Percentiles rank a stretch among this genome's conserved stretches.
Conservation (phyloP, 2,888 invertebrate species). For the Lasius fuliginosus region DNA sequence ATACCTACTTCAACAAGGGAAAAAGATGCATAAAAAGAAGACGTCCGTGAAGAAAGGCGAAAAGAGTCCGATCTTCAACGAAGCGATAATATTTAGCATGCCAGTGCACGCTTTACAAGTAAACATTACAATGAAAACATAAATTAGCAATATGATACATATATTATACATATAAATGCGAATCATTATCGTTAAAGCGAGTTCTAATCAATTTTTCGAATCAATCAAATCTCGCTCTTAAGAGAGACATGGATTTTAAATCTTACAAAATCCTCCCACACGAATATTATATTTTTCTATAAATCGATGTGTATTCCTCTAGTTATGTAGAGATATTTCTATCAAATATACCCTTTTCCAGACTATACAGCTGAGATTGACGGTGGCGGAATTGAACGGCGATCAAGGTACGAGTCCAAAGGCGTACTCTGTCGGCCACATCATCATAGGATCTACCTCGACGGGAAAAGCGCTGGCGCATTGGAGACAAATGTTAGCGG, state of each 20-base stretch:
- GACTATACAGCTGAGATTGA: slow-evolving; percentile 92
- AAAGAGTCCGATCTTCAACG: slow-evolving; percentile 93
- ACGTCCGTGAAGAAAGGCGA: slow-evolving; percentile 92
- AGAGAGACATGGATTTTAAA: background rate
- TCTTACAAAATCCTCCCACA: background rate
- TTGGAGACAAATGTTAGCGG: slow-evolving; percentile 95
- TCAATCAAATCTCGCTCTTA: background rate
- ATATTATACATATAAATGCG: background rate
- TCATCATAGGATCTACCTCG: slow-evolving; percentile 92
- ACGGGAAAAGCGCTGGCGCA: slow-evolving; percentile 92
- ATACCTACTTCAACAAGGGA: slow-evolving; percentile 92
- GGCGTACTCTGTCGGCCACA: slow-evolving; percentile 92
- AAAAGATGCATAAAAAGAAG: slow-evolving; percentile 93
- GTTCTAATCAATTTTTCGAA: background rate
- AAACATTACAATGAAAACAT: background rate
- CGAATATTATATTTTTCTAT: background rate
- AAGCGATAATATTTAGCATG: slow-evolving; percentile 94
- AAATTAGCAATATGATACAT: background rate
- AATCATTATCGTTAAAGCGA: background rate
- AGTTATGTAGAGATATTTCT: background rate
- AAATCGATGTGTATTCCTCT: background rate
- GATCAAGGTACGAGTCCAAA: slow-evolving; percentile 87
- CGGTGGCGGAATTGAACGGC: slow-evolving; percentile 87
- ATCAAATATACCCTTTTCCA: slow-evolving; percentile 80
- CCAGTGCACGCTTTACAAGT: slow-evolving; percentile 91